A percentile compares a stretch with the other conserved stretches of the same genome.
Evolutionary conservation across 2,797 vertebrate genomes (phyloP).

Genomic region (Rhynchotus rufescens): DNA sequence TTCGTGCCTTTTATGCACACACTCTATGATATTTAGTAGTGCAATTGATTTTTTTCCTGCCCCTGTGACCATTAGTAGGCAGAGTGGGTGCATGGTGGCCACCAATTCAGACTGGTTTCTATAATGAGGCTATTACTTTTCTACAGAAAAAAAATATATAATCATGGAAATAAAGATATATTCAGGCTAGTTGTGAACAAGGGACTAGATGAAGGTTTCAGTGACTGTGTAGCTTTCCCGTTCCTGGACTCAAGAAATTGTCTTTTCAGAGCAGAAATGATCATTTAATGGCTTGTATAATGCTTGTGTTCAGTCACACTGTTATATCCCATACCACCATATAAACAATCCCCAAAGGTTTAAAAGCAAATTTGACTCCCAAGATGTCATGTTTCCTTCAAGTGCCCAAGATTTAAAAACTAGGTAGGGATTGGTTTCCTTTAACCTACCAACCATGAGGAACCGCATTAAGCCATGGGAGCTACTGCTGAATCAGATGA

Average conservation of each 20-base stretch:
- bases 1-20: background rate
- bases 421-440: background rate
- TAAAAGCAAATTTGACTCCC: background rate
- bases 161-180: background rate
- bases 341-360: background rate
- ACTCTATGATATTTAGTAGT: background rate
- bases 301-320: background rate
- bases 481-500: background rate
- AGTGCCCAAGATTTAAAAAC: background rate
- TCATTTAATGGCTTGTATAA: background rate
- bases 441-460: background rate
- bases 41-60: constrained; percentile 11
- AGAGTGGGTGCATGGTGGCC: background rate
- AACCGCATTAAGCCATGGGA: background rate
- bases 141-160: constrained; percentile 10
- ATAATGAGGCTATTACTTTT: constrained; percentile 22
- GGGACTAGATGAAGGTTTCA: background rate
- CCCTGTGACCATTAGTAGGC: constrained; percentile 1
- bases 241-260: background rate
- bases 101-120: constrained; percentile 22
- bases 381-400: background rate
- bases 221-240: background rate
- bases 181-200: background rate
- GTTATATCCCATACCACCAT: background rate
- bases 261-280: background rate